These are phyloP conservation scores for Sigmodon hispidus DNA, from an alignment of 2,113 vertebrate species.

Conservation along the genomic window DNA sequence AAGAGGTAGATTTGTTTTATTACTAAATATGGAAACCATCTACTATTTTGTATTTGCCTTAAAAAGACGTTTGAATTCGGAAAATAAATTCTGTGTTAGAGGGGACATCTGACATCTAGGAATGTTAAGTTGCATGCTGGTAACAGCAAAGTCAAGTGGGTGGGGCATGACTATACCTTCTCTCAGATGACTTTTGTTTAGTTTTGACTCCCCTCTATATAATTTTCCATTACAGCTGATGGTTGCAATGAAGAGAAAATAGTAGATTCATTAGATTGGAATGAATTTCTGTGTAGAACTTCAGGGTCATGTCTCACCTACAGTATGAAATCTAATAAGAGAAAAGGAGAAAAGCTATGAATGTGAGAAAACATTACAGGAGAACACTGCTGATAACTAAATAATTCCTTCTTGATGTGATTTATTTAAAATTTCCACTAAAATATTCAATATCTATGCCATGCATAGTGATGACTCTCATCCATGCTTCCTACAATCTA, in stretches of 20 bases:
- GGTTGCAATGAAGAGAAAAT: neutral
- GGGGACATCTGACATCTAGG: neutral
- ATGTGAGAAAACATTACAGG: neutral
- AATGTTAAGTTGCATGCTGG: neutral
- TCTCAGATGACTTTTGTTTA: neutral
- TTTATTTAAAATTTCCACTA: too few species aligned
- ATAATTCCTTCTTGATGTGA: neutral
- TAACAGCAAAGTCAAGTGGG: neutral
- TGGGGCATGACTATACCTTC: neutral
- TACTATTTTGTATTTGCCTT: neutral
- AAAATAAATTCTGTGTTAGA: neutral
- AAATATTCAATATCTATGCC: too few species aligned
- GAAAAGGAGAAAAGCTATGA: neutral
- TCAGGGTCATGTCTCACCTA: neutral
- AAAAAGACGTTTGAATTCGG: neutral
- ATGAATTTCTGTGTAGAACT: neutral
- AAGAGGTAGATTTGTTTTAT: neutral
- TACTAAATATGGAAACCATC: neutral
- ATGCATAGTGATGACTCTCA: too few species aligned
- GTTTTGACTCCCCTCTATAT: neutral
- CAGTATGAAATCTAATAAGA: neutral
- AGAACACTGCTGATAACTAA: rapidly evolving
- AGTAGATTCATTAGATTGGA: neutral
- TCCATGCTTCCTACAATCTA: rapidly evolving
- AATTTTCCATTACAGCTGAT: neutral